Base-by-base conservation (phyloP, 2,113 vertebrate genomes). In the Zosterops lateralis region DNA sequence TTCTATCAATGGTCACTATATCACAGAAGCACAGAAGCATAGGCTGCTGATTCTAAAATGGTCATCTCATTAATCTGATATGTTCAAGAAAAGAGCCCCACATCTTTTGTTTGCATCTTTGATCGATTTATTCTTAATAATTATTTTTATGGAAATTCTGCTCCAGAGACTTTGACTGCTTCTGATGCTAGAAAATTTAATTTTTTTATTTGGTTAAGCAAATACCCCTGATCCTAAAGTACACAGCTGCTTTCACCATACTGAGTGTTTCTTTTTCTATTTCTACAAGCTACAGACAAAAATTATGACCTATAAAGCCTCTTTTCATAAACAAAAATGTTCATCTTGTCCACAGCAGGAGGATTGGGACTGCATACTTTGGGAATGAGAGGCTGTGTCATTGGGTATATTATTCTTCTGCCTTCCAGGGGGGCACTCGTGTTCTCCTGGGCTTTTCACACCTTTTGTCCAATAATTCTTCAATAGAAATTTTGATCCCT, bases 401-500 rank as follows among this genome's bases (percentile, higher is more conserved):
- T 1, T 28, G 4, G 11, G 17, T 72, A 48, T 6, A 51, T 32
- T 7, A 1, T 4, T 81, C 10, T 16, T 66, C 25, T 17, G 20
- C 5, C 7, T 79, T 75, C 18, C 38, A 40, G 10, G 9, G 64
- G 16, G 4, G 8, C 4, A 25, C 12, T 54, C 0, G 0, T 44
- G 10, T 78, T 72, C 48, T 42, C 57, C 21, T 72, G 40, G 75
- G 10, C 0, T 25, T 65, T 64, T 78, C 64, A 31, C 34, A 31
- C 1, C 0, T 42, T 92, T 80, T 85, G 0, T 0, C 5, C 11
- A 8, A 1, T 42, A 74, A 26, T 1, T 26, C 2, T 57, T 83
- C 9, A 34, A 76, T 2, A 70, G 6, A 79, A 80, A 57, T 11
- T 9, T 57, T 80, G 8, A 4, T 44, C 47, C 3, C 21, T 22